These are phyloP conservation scores for Myiotriccus ornatus DNA, from an alignment of 2,797 vertebrate genomes.

Conservation along the genomic window DNA sequence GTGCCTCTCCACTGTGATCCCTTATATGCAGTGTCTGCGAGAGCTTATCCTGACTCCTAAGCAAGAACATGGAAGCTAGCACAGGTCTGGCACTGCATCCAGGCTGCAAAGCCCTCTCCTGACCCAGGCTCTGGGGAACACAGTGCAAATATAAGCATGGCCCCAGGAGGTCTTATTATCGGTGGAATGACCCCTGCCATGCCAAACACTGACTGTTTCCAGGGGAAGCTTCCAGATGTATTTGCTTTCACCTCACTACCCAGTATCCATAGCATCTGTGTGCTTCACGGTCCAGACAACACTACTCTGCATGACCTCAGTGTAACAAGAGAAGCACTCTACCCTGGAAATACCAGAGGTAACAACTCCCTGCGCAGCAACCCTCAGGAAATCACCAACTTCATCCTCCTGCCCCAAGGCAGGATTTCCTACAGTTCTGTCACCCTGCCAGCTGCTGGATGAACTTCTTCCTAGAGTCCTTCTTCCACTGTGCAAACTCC, in stretches of 20 bases:
- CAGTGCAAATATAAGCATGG: neutral
- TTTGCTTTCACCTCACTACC: neutral
- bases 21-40: neutral
- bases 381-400: neutral
- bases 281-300: neutral
- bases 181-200: neutral
- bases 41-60: neutral
- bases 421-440: neutral
- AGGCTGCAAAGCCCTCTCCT: neutral
- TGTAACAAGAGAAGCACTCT: neutral
- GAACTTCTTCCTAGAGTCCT: neutral
- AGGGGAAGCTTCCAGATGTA: neutral
- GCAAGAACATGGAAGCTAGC: neutral
- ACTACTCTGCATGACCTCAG: neutral
- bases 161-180: neutral
- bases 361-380: neutral
- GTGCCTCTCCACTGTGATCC: neutral
- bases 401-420: neutral
- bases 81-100: neutral
- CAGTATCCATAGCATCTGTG: neutral
- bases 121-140: neutral
- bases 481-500: fast-evolving
- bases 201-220: neutral
- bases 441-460: neutral
- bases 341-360: neutral